Base-by-base conservation (phyloP, 2,797 vertebrate genomes). In the Astyanax mexicanus region DNA sequence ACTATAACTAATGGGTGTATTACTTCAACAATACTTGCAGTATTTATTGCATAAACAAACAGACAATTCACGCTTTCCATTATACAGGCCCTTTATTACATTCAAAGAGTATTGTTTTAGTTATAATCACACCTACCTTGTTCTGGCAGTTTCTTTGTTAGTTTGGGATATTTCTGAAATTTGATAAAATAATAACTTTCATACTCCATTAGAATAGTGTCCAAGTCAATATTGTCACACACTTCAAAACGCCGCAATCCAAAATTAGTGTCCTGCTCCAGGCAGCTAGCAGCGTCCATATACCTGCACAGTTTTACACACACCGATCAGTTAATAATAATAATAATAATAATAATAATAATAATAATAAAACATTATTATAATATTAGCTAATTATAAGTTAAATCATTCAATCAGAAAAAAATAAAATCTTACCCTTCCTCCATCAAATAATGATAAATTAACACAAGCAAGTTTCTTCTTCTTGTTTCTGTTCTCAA, bases 101-200 rank as follows among this genome's bases (percentile, higher is more conserved):
- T 32, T 29, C 8, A 40, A 40, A 40, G 17, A 19, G 4, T 6
- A 54, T 11, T 5, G 11, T 10, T 54, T 6, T 12, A 1, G 2
- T 5, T 32, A 23, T 52, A 52, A 37, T 12, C 12, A 45, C 12
- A 29, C n/a, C 10, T 47, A 96, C 96, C 94, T 87, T 88, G 42
- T 45, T 96, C 95, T 55, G 80, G 44, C n/a, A 84, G 75, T 81
- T 91, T 98, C 84, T 91, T 96, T 52, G 95, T 94, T 78, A 99
- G 91, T 90, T 95, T 98, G 49, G 97, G 97, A 83, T 96, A 97
- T 84, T 94, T 98, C 66, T 97, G 94, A 85, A 97, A 98, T 87
- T 98, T 99, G 75, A 98, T 85, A 21, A 92, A 97, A 88, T 98
- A 96, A 87, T 96, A 99, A 80, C 95, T 97, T 89, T 99, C 96